Evolutionary conservation across 1,140 invertebrate genomes (phyloP), one percentile per base, ranked within the genome.

Genomic region (Solenopsis invicta): DNA sequence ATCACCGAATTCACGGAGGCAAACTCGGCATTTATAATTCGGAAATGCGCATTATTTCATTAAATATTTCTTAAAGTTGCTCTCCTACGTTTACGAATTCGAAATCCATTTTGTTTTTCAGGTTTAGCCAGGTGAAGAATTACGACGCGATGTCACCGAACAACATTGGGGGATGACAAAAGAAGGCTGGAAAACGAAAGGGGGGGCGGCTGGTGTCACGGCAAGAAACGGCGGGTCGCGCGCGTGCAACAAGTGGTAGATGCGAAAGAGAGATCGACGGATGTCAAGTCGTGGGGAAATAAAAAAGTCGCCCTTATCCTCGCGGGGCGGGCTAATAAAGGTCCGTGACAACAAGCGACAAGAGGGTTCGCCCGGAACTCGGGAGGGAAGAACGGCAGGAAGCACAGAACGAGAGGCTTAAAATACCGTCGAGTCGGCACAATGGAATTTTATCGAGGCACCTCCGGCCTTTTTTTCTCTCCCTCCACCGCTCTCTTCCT

Each of bases 251-350:
- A 92, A 92, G 91, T 92, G 91, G 91, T 75, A 82, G 77, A 91
- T 64, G 81, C 76, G 82, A 90, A 88, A 85, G 78, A 81, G 90
- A 92, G 91, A 91, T 90, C 87, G 91, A 91, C 87, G 91, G 89
- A 92, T 92, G 91, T 92, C 91, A 92, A 92, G 91, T 90, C 90
- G 91, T 89, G 91, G 90, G 91, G 91, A 92, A 92, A 92, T 92
- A 92, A 92, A 92, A 92, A 92, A 92, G 91, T 92, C 91, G 91
- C 90, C 91, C 91, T 92, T 85, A 86, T 91, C 78, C 90, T 81
- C 76, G 56, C 50, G 80, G 62, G 74, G 59, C 74, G 88, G 77
- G 76, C 91, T 92, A 92, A 92, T 92, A 92, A 92, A 91, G 90
- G 91, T 67, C 69, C 88, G 91, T 89, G 91, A 92, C 91, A 92